A percentile compares a stretch with the other conserved stretches of the same genome.
Evolutionary conservation across 2,113 vertebrate genomes (phyloP).

Genomic region (Anguilla japonica): DNA sequence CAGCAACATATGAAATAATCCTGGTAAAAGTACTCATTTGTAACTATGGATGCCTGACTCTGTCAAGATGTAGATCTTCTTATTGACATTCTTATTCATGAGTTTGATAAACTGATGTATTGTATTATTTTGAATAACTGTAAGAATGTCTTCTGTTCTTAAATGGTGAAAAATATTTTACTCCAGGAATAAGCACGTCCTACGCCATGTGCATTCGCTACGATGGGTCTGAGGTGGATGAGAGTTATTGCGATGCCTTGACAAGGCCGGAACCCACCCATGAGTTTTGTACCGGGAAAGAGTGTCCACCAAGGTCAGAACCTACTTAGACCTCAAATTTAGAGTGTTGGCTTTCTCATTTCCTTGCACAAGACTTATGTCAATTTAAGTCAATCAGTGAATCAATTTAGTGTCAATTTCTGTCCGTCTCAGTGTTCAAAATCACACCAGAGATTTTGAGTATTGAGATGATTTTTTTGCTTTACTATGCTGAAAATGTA

Average conservation of each 20-base stretch:
- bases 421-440: too few relatives aligned
- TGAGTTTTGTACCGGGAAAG: conserved; percentile 82
- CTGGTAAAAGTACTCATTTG: too few relatives aligned
- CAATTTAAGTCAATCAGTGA: too few relatives aligned
- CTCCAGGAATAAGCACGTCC: conserved; percentile 76
- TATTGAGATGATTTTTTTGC: too few relatives aligned
- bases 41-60: too few relatives aligned
- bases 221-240: conserved; percentile 81
- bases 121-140: background rate
- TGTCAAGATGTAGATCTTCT: too few relatives aligned
- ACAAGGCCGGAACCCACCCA: conserved; percentile 83
- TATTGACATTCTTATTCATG: background rate
- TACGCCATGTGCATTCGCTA: conserved; percentile 81
- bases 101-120: background rate
- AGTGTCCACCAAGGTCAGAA: conserved; percentile 81
- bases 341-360: too few relatives aligned
- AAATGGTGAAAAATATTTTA: background rate
- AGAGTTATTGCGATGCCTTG: conserved; percentile 79
- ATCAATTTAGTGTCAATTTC: too few relatives aligned
- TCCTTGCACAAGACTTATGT: too few relatives aligned
- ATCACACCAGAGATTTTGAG: too few relatives aligned
- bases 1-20: too few relatives aligned
- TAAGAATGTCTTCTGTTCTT: background rate
- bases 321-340: background rate
- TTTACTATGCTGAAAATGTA: too few relatives aligned